These are phyloP conservation scores for Pterocles orientalis DNA, from an alignment of 2,113 vertebrate species.

Conservation along the genomic window DNA sequence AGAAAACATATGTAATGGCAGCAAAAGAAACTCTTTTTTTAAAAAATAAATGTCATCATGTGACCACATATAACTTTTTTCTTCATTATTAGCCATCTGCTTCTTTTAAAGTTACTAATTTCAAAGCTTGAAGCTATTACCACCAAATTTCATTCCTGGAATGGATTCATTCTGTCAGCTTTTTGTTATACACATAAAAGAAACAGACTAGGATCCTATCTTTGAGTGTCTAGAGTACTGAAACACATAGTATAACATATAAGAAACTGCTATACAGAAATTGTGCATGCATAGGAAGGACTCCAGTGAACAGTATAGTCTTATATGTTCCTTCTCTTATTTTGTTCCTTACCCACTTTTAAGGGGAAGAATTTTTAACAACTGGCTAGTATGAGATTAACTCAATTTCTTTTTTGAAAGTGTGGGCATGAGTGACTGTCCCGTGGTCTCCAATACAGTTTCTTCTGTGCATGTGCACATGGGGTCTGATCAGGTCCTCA, in stretches of 20 bases:
- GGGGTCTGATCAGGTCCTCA: background rate
- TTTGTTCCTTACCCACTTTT: background rate
- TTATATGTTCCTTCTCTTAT: background rate
- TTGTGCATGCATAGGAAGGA: background rate
- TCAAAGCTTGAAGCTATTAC: background rate
- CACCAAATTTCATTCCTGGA: background rate
- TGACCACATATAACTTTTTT: background rate
- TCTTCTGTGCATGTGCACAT: background rate
- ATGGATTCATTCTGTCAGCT: background rate
- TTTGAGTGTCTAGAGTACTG: background rate
- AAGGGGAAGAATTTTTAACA: background rate
- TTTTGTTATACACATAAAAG: background rate
- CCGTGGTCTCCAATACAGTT: fast-evolving
- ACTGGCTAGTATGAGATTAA: background rate
- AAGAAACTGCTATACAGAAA: background rate
- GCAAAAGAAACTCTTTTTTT: background rate
- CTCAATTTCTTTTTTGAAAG: background rate
- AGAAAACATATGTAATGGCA: background rate
- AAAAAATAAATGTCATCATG: background rate
- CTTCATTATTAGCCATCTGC: background rate
- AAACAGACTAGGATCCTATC: background rate
- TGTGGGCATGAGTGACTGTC: background rate
- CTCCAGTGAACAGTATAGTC: background rate
- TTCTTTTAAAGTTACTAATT: background rate
- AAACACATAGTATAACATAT: background rate